Evolutionary conservation across 1,140 invertebrate species (phyloP), one percentile per base, ranked within the genome.

Genomic region (Zaprionus camerounensis): DNA sequence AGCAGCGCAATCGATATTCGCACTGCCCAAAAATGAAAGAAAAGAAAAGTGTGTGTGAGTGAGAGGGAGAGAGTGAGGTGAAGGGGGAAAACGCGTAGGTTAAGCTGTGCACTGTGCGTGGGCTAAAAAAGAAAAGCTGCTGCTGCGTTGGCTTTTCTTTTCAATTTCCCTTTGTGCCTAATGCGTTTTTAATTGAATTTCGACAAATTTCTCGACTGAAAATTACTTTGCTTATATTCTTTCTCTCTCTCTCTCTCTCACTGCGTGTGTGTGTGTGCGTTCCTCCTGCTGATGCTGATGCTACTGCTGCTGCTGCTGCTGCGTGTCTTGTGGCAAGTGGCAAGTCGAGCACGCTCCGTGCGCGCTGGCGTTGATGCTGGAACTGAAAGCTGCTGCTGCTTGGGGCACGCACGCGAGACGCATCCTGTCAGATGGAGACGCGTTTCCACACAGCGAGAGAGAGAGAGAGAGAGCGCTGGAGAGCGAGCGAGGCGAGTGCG

Each of bases 1-100:
- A 83, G 49, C 84, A 81, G 81, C 84, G 81, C 88, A 88, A 91
- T 91, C 90, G 84, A 91, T 91, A 86, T 91, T 91, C 73, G 80
- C 73, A 78, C 59, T 84, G 81, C 74, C 80, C 76, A 24, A 41
- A 51, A 51, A 63, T 20, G 71, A 81, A 41, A 64, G 53, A 66
- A 49, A 22, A 31, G 67, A 62, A 76, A 82, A 71, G 67, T n/a
- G 15, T 34, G 46, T 28, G 31, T 28, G 28, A 38, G 28, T 24
- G 24, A 59, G 59, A 62, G 24, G 9, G 38, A 5, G 38, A 5
- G 38, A n/a, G 15, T 7, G 41, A 5, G 1, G 46, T 5, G 11
- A 24, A 51, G n/a, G 15, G 22, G 11, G 15, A 59, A 71, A 56
- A 46, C 70, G 34, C 63, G 71, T 36, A 31, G 64, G 31, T 72